phyloP scores from a whole-genome alignment of 2,113 vertebrate genomes.

The Protobothrops flavoviridis region DNA sequence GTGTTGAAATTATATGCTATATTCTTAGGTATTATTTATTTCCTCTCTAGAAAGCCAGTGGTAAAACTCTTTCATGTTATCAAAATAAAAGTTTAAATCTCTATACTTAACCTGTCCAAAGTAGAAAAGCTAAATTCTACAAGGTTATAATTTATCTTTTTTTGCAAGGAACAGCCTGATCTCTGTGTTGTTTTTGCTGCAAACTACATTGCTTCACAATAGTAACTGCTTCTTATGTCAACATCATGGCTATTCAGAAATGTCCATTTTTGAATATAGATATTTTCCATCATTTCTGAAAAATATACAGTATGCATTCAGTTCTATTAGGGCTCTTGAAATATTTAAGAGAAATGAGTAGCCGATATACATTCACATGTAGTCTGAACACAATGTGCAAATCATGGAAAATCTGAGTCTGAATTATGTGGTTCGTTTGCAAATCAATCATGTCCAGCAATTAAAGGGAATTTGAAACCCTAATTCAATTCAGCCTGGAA shows the following conservation, averaged over 20 bases:
- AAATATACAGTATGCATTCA: neutral
- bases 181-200: constrained; percentile 42
- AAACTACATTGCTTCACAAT: constrained; percentile 37
- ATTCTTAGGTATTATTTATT: constrained; percentile 39
- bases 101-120: constrained; percentile 55
- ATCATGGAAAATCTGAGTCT: neutral
- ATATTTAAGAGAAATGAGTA: neutral
- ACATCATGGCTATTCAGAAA: neutral
- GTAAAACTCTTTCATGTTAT: constrained; percentile 36
- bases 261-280: constrained; percentile 3
- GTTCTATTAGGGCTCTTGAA: neutral
- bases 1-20: constrained; percentile 27
- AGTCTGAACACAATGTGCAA: neutral
- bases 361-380: neutral
- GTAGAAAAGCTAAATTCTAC: constrained; percentile 25
- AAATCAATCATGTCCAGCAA: neutral
- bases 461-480: neutral
- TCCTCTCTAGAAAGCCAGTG: constrained; percentile 38
- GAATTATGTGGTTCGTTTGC: neutral
- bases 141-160: constrained; percentile 49
- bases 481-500: neutral
- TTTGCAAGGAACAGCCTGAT: constrained; percentile 40
- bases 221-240: constrained; percentile 8
- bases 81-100: constrained; percentile 27
- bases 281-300: neutral